Percentiles rank a stretch among this genome's conserved stretches.
These are phyloP conservation scores for Scaptomyza reducta DNA, from an alignment of 2,888 invertebrate species.

Conservation along the genomic window DNA sequence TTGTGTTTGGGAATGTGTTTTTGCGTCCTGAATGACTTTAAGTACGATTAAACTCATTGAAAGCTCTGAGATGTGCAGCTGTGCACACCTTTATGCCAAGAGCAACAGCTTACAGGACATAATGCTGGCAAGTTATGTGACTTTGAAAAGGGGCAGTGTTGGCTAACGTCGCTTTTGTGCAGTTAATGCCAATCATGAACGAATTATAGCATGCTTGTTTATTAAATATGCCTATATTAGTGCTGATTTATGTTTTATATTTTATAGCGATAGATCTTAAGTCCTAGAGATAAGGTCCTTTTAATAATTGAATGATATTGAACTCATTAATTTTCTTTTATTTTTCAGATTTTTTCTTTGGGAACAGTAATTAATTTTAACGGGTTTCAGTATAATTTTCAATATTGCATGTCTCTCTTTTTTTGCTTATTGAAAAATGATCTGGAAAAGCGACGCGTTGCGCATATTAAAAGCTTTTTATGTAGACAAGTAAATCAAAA, in stretches of 20 bases:
- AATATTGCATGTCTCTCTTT: constrained; percentile 10
- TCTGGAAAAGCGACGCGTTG: constrained; percentile 30
- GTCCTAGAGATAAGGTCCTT: no score
- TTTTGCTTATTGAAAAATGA: constrained; percentile 54
- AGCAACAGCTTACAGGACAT: neutral
- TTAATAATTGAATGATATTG: neutral
- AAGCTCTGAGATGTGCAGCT: constrained; percentile 7
- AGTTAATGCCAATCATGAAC: no score
- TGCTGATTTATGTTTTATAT: neutral
- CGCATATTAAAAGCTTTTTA: constrained; percentile 62
- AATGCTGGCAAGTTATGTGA: no score
- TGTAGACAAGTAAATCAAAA: constrained; percentile 13
- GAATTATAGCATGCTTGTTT: no score
- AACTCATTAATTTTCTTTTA: neutral
- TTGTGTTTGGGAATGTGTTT: no score
- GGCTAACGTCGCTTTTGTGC: neutral
- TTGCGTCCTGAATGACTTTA: constrained; percentile 22
- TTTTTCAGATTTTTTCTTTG: neutral
- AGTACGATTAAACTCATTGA: constrained; percentile 8
- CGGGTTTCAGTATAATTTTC: constrained; percentile 20
- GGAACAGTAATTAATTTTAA: constrained; percentile 31
- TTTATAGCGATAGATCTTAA: neutral
- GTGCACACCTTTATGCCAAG: neutral
- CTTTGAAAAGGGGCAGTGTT: neutral
- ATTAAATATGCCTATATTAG: no score